Percentiles rank a stretch among this genome's conserved stretches.
Evolutionary conservation across 1,140 invertebrate species (phyloP).

Genomic region (Ips typographus): DNA sequence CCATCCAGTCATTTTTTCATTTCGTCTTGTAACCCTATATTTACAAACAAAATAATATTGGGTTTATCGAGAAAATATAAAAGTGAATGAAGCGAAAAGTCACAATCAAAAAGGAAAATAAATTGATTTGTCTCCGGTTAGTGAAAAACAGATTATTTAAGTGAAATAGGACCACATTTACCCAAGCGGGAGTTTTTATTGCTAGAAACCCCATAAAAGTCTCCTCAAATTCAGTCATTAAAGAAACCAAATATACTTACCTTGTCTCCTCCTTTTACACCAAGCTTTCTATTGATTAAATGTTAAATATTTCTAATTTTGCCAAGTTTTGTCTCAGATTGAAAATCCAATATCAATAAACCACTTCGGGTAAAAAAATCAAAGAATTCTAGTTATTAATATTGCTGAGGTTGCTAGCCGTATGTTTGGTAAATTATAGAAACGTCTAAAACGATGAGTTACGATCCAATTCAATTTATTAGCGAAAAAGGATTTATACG

Average conservation of each 20-base stretch:
- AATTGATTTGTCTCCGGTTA: conserved; percentile 22
- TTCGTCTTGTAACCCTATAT: conserved; percentile 15
- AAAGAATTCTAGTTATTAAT: conserved; percentile 15
- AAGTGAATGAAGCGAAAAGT: conserved; percentile 29
- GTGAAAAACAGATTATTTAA: conserved; percentile 15
- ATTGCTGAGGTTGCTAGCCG: conserved; percentile 9
- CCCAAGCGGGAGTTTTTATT: conserved; percentile 3
- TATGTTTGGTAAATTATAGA: conserved; percentile 20
- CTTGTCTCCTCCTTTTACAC: no score
- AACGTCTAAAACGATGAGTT: conserved; percentile 21
- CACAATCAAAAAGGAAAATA: conserved; percentile 22
- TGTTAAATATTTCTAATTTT: no score
- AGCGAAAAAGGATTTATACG: neutral
- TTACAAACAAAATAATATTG: conserved; percentile 22
- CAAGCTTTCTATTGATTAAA: no score
- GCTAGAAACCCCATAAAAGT: conserved; percentile 4
- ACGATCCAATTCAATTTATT: conserved; percentile 21
- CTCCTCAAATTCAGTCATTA: no score
- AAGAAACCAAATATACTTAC: no score
- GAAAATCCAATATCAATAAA: conserved; percentile 3
- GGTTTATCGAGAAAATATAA: conserved; percentile 31
- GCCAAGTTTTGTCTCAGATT: no score
- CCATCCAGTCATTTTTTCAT: conserved; percentile 8
- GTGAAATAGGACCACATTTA: conserved; percentile 18
- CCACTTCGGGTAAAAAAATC: conserved; percentile 1